These are phyloP conservation scores for Xyliphius kryptos DNA, from an alignment of 2,113 vertebrate species.

Conservation along the genomic window DNA sequence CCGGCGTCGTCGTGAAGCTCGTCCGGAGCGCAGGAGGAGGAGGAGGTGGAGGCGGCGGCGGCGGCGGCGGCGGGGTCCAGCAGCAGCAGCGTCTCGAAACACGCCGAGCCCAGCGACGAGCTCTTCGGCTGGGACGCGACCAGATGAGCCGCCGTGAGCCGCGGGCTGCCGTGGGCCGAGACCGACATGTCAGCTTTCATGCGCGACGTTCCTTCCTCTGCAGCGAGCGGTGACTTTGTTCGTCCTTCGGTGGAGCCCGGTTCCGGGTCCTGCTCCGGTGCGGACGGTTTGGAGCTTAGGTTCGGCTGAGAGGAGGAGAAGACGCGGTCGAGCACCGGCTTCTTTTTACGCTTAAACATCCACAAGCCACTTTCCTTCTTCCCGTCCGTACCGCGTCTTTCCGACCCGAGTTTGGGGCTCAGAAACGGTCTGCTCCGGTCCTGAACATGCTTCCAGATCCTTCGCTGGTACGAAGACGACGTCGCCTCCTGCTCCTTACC, in stretches of 20 bases:
- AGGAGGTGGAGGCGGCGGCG: too few species aligned
- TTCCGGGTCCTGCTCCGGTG: constrained; percentile 50
- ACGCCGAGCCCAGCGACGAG: constrained; percentile 70
- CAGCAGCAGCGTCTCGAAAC: constrained; percentile 67
- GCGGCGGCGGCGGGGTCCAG: too few species aligned
- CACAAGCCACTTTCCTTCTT: constrained; percentile 67
- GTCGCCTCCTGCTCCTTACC: constrained; percentile 55
- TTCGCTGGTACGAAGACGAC: constrained; percentile 79
- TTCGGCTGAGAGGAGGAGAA: constrained; percentile 94
- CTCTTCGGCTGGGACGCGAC: constrained; percentile 85
- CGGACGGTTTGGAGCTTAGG: constrained; percentile 70
- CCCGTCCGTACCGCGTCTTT: constrained; percentile 67
- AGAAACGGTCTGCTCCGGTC: constrained; percentile 72
- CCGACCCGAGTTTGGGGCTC: constrained; percentile 66
- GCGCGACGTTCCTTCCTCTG: constrained; percentile 45
- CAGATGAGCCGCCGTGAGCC: constrained; percentile 56
- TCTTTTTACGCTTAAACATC: constrained; percentile 79
- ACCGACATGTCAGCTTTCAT: too few species aligned
- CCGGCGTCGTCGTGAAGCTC: too few species aligned
- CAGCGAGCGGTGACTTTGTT: constrained; percentile 53
- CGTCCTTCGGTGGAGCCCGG: too few species aligned
- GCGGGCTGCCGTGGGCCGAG: constrained; percentile 58
- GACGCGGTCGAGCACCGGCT: constrained; percentile 80
- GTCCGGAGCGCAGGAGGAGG: too few species aligned
- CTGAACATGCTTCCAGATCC: constrained; percentile 88